Evolutionary conservation across 2,797 vertebrate species (phyloP), one percentile per base, ranked within the genome.

Genomic region (Leptatherina wallacei): DNA sequence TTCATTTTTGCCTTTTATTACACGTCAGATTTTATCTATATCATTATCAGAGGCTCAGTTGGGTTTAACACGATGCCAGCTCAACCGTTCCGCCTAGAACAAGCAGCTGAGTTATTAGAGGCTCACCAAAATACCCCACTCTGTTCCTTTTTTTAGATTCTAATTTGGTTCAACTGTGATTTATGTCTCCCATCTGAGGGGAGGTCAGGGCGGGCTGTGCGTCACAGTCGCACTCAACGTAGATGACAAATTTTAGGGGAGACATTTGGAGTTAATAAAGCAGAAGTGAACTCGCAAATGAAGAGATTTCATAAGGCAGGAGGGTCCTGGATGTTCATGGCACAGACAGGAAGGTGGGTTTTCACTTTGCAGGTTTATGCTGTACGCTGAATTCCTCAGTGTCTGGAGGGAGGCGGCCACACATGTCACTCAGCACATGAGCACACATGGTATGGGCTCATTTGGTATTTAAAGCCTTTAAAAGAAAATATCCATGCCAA

Each of bases 91-190:
- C 75, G 86, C 71, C 81, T 78, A 62, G 63, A 86, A 83, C 80
- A 75, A 73, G 82, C 84, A 72, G 73, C 84, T 75, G 84, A 86
- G 79, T 90, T 90, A 87, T 86, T 82, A 80, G 78, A 86, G 64
- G 64, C 77, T 80, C 72, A 64, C 85, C 54, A 77, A 92, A 93
- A 89, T 92, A 87, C 68, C 81, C 85, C 56, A 64, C 83, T 87
- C 76, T 78, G 85, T 87, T 92, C 89, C 90, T 86, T 90, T 85
- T 92, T 92, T 91, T 86, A 88, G 87, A 91, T 90, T 92, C 93
- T 92, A 93, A 93, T 93, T 93, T 84, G 77, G 92, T 84, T 84
- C 85, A 29, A 36, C 89, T 61, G 69, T 92, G 91, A 94, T 93
- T 93, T 92, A 93, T 93, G 90, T 80, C 88, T 85, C 44, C 42